phyloP scores from a whole-genome alignment of 2,888 invertebrate species.

The Agrenia bidenticulata region DNA sequence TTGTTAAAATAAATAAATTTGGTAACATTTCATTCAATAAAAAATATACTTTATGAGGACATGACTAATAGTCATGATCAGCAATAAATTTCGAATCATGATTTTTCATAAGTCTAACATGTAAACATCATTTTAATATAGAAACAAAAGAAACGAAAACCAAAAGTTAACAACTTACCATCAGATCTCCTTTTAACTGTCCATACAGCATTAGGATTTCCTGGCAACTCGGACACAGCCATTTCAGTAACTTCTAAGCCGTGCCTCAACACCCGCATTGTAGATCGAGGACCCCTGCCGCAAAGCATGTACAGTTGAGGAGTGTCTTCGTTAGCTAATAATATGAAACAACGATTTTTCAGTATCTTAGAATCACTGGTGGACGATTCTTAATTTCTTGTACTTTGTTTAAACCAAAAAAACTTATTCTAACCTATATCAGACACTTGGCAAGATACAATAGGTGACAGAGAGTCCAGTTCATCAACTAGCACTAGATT shows the following conservation, averaged over 20 bases:
- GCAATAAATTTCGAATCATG: conserved; percentile 1
- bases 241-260: conserved; percentile 99
- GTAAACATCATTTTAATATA: no score
- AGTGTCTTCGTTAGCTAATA: conserved; percentile 94
- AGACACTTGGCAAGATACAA: conserved; percentile 79
- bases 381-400: conserved; percentile 5
- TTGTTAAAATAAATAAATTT: conserved; percentile 7
- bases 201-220: conserved; percentile 99
- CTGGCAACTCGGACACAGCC: conserved; percentile 99
- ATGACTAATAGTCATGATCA: no score
- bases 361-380: neutral
- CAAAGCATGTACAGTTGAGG: conserved; percentile 96
- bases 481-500: conserved; percentile 97
- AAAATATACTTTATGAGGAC: conserved; percentile 1
- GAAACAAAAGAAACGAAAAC: no score
- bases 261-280: conserved; percentile 88
- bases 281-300: conserved; percentile 92
- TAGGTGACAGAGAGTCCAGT: conserved; percentile 91
- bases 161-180: conserved; percentile 64
- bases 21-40: neutral
- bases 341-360: neutral
- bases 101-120: conserved; percentile 52
- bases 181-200: conserved; percentile 94
- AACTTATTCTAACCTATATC: conserved; percentile 64
- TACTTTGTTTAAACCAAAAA: conserved; percentile 2